Base-by-base conservation (phyloP, 2,113 vertebrate species). In the Phrynosoma blainvillii region DNA sequence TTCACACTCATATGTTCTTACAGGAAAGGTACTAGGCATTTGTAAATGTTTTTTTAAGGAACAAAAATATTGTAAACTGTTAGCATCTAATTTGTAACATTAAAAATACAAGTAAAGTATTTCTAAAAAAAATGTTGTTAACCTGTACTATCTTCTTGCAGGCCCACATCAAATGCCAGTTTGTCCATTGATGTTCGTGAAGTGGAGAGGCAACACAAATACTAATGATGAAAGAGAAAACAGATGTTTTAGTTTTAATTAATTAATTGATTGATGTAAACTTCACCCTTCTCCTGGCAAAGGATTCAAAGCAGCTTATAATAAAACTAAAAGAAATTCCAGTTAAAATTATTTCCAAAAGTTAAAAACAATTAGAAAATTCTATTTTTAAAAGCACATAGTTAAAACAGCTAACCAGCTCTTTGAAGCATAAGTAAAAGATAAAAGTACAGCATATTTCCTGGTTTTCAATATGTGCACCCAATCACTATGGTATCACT, bases 111-210 rank as follows among this genome's bases (percentile, higher is more conserved):
- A 81, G 18, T n/a, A 12, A 5, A 56, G 10, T 30, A 36, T 66
- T 68, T 70, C 27, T 47, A n/a, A 5, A 83, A 81, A 2, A 30
- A 11, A 36, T 36, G 25, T 23, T 0, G 21, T 56, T 95, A 89
- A 97, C 98, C 98, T 97, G 98, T 98, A 7, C 97, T 99, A 84
- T 99, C 97, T 90, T 98, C 98, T 92, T 99, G 98, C 92, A 99
- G 95, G 87, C 98, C 98, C 30, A 99, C 98, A 87, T 99, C 98
- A 94, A 99, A 99, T 32, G 98, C 98, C 92, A 99, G 92, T 91
- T 99, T 99, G 94, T 99, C 98, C 70, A 98, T 99, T 86, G 98
- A 99, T 1, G 98, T 99, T 70, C 97, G 98, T 66, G 98, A 98
- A 16, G 98, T 99, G 90, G 98, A 98, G 65, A 99, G 96, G 93